phyloP scores from a whole-genome alignment of 2,113 vertebrate genomes.

The Dasypus novemcinctus region DNA sequence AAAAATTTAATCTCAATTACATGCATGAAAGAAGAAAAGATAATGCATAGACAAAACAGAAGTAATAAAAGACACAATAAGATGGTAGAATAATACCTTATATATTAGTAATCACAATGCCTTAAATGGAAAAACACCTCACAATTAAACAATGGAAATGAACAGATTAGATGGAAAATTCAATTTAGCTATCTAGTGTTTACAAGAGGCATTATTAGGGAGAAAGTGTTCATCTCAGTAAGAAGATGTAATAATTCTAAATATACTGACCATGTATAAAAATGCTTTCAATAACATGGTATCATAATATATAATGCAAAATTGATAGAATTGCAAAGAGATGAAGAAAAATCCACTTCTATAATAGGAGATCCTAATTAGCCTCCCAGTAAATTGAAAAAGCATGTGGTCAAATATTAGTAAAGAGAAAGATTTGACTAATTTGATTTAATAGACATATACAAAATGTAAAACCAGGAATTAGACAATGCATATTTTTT shows the following conservation, averaged over 20 bases:
- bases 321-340: background rate
- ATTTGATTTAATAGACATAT: background rate
- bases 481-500: background rate
- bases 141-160: background rate
- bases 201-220: background rate
- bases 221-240: background rate
- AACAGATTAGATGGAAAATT: background rate
- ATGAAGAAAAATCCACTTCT: background rate
- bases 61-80: background rate
- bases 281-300: background rate
- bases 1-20: background rate
- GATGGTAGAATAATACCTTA: background rate
- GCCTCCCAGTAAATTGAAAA: background rate
- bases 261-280: background rate
- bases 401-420: background rate
- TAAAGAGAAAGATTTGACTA: background rate
- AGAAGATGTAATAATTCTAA: background rate
- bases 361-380: background rate
- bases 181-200: background rate
- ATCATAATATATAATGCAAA: background rate
- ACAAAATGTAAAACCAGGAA: background rate
- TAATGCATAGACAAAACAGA: background rate
- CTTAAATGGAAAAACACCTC: background rate
- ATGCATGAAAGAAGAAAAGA: background rate
- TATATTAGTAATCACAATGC: background rate